These are phyloP conservation scores for Turdus rufiventris DNA, from an alignment of 2,113 vertebrate genomes.

Conservation along the genomic window DNA sequence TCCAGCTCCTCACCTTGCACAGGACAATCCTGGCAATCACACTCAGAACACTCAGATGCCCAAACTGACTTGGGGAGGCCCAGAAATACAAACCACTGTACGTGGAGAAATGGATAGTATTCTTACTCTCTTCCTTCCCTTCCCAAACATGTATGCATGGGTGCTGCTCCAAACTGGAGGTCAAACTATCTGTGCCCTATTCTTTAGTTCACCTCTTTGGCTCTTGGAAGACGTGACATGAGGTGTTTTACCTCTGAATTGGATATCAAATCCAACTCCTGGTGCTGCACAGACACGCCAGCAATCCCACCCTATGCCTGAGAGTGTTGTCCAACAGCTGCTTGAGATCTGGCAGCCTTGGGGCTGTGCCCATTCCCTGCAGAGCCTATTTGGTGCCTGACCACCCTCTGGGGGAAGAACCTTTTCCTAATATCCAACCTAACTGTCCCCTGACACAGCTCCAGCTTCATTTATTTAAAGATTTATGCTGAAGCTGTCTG, in stretches of 20 bases:
- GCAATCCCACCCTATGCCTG: neutral
- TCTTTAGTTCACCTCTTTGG: neutral
- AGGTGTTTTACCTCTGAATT: neutral
- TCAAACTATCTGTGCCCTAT: neutral
- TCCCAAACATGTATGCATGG: neutral
- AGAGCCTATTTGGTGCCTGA: neutral
- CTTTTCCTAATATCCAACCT: too few relatives aligned
- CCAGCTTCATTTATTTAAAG: neutral
- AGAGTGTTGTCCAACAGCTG: neutral
- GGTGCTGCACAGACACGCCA: neutral
- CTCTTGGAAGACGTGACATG: neutral
- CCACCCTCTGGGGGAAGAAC: neutral
- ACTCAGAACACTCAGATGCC: neutral
- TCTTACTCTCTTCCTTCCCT: neutral
- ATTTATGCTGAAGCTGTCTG: neutral
- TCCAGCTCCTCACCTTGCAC: neutral
- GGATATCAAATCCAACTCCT: neutral
- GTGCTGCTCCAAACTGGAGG: neutral
- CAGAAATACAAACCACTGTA: neutral
- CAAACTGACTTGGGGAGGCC: neutral
- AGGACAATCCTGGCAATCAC: neutral
- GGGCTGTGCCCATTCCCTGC: rapidly evolving
- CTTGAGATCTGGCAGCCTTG: neutral
- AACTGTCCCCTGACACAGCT: neutral
- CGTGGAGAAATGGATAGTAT: neutral